These are phyloP conservation scores for Ovis canadensis DNA, from an alignment of 2,113 vertebrate species.

Conservation along the genomic window DNA sequence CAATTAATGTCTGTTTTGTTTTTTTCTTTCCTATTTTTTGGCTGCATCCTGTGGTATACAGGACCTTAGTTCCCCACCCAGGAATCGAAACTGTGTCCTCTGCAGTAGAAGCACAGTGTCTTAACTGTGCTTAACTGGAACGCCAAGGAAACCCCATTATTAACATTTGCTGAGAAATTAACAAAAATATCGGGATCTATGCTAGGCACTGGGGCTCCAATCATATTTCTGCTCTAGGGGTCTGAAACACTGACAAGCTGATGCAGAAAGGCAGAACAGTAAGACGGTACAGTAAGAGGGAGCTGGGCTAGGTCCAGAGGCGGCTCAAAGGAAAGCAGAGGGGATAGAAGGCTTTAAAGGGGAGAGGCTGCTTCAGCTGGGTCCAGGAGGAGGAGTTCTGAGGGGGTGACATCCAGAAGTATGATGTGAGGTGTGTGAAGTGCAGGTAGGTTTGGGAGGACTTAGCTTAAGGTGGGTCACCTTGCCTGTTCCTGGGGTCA, in stretches of 20 bases:
- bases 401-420: neutral
- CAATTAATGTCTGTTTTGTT: neutral
- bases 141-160: neutral
- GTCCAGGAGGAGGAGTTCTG: neutral
- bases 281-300: neutral
- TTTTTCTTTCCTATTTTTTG: neutral
- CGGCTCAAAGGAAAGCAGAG: neutral
- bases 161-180: neutral
- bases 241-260: neutral
- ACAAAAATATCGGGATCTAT: neutral
- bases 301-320: neutral
- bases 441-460: neutral
- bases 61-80: neutral
- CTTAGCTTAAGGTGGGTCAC: neutral
- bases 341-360: neutral
- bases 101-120: neutral
- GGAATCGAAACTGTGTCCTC: neutral
- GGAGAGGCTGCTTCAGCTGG: neutral
- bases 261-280: neutral
- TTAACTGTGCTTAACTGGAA: neutral
- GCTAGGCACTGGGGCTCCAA: neutral
- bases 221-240: neutral
- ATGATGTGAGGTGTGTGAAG: neutral
- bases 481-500: neutral
- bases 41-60: neutral